A percentile compares a stretch with the other conserved stretches of the same genome.
phyloP scores from a whole-genome alignment of 2,113 vertebrate genomes.

The Varanus salvator region DNA sequence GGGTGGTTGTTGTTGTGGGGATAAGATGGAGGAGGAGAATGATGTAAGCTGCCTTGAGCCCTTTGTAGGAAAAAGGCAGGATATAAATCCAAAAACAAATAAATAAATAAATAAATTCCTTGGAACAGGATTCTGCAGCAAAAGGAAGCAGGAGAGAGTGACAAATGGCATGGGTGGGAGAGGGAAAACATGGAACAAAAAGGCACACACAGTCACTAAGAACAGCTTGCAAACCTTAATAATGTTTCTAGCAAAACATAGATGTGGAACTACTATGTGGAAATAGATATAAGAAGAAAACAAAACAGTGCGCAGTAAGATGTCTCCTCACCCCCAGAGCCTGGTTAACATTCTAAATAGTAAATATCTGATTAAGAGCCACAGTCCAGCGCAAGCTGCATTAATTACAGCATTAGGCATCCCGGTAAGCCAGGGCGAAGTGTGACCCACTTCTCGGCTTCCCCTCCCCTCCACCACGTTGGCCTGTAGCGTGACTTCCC shows the following conservation, averaged over 20 bases:
- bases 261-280: not conserved
- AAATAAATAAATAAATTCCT: too few species aligned
- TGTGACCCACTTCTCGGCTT: not conserved
- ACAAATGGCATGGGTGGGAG: not conserved
- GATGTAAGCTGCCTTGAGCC: too few species aligned
- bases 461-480: slow-evolving; percentile 13
- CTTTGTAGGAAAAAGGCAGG: too few species aligned
- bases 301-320: not conserved
- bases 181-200: not conserved
- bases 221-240: not conserved
- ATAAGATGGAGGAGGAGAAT: too few species aligned
- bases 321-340: not conserved
- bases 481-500: slow-evolving; percentile 39
- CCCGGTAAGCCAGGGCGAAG: not conserved
- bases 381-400: not conserved
- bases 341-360: not conserved
- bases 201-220: too few species aligned
- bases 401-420: fast-evolving
- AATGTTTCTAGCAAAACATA: not conserved
- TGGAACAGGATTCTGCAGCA: not conserved
- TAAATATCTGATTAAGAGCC: slow-evolving; percentile 11
- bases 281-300: not conserved
- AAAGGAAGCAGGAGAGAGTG: too few species aligned
- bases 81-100: too few species aligned
- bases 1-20: too few species aligned